A percentile compares a stretch with the other conserved stretches of the same genome.
phyloP scores from a whole-genome alignment of 2,888 invertebrate genomes.

The Euplexia lucipara region DNA sequence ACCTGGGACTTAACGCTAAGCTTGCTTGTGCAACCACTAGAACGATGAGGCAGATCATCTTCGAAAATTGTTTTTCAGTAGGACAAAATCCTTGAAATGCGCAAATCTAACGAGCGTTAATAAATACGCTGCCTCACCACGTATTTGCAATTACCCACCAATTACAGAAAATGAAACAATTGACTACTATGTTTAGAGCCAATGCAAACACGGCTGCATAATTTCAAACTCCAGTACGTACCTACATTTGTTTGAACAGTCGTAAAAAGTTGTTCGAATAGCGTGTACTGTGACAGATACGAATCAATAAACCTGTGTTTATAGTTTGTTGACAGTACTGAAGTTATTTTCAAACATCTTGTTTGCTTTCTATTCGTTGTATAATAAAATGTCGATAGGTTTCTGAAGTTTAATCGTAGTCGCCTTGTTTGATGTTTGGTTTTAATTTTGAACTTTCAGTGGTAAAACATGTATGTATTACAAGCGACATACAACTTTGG shows the following conservation, averaged over 20 bases:
- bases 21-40: no score
- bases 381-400: slow-evolving; percentile 49
- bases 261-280: slow-evolving; percentile 46
- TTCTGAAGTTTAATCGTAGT: slow-evolving; percentile 39
- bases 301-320: slow-evolving; percentile 61
- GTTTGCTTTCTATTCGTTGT: slow-evolving; percentile 43
- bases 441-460: slow-evolving; percentile 33
- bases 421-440: slow-evolving; percentile 36
- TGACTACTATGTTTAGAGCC: slow-evolving; percentile 28
- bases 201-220: slow-evolving; percentile 41
- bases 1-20: no score
- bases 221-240: slow-evolving; percentile 29
- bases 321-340: slow-evolving; percentile 54
- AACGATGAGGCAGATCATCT: no score
- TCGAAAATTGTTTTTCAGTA: no score
- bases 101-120: slow-evolving; percentile 1
- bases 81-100: neutral
- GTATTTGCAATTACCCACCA: slow-evolving; percentile 8
- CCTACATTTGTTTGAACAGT: slow-evolving; percentile 29
- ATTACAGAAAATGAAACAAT: slow-evolving; percentile 29
- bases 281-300: slow-evolving; percentile 49
- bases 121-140: slow-evolving; percentile 30
- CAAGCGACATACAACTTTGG: neutral
- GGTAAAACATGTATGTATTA: slow-evolving; percentile 2
- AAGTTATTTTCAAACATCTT: slow-evolving; percentile 51